phyloP scores from a whole-genome alignment of 2,888 invertebrate species.

The Falcaria lacertinaria region DNA sequence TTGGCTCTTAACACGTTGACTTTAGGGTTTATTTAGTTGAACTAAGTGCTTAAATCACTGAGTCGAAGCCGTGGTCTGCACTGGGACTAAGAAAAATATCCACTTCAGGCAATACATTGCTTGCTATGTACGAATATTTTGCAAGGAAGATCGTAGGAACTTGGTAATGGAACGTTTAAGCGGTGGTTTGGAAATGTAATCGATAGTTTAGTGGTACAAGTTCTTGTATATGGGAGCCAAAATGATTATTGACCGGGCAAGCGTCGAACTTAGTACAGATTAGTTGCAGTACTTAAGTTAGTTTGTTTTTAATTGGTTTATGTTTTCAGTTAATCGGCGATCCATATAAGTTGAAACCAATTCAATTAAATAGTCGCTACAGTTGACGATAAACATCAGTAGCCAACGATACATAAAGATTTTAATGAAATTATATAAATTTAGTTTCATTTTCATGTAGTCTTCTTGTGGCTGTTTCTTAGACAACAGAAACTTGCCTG shows the following conservation, averaged over 20 bases:
- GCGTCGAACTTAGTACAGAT: not conserved
- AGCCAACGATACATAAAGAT: too few relatives aligned
- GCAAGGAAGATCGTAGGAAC: not conserved
- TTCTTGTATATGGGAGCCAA: slow-evolving; percentile 1
- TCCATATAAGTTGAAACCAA: not conserved
- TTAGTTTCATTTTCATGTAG: too few relatives aligned
- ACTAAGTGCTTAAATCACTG: not conserved
- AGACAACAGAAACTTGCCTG: too few relatives aligned
- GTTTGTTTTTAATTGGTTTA: not conserved
- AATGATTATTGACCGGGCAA: slow-evolving; percentile 2
- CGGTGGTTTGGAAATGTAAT: not conserved
- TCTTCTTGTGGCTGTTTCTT: too few relatives aligned
- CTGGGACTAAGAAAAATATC: not conserved
- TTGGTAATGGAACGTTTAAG: not conserved
- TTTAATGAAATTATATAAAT: too few relatives aligned
- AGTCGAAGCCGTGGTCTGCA: not conserved
- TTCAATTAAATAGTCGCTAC: not conserved
- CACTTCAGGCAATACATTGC: not conserved
- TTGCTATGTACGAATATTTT: not conserved
- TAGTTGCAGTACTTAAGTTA: not conserved
- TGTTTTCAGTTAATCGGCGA: not conserved
- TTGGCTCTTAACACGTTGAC: not conserved
- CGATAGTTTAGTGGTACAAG: not conserved
- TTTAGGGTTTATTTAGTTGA: not conserved
- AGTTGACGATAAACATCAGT: too few relatives aligned